Evolutionary conservation across 2,888 invertebrate species (phyloP).

Genomic region (Pachycephus smyrnensis): DNA sequence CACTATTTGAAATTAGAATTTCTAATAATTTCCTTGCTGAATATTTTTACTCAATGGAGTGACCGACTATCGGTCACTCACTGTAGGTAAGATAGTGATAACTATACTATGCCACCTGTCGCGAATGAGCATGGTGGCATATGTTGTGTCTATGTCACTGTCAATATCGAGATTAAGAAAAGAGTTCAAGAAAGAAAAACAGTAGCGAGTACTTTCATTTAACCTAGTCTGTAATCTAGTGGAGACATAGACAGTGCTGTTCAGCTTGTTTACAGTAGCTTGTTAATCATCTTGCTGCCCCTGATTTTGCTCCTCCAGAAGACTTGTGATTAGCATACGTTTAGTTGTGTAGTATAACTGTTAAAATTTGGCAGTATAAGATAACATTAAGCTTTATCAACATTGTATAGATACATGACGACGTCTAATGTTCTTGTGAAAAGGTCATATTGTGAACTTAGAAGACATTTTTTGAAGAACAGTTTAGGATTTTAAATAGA

Average conservation of each 20-base stretch:
- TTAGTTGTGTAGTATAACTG: not conserved
- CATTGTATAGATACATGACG: not conserved
- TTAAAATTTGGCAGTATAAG: not conserved
- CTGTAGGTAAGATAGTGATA: not conserved
- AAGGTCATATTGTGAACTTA: not conserved
- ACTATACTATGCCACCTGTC: not conserved
- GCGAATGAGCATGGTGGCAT: not conserved
- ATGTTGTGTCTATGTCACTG: not conserved
- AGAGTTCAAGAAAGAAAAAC: not conserved
- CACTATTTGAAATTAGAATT: not conserved
- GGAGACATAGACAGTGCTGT: not conserved
- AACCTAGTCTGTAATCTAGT: not conserved
- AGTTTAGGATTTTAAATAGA: conserved; percentile 3
- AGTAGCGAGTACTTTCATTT: not conserved
- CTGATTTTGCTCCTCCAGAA: not conserved
- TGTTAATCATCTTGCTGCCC: not conserved
- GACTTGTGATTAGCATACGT: not conserved
- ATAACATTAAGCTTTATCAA: not conserved
- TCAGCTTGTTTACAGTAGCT: not conserved
- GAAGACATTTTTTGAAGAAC: not conserved
- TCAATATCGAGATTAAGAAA: not conserved
- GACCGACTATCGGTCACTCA: not conserved
- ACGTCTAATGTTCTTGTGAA: not conserved
- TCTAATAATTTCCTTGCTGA: not conserved
- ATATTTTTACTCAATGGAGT: not conserved